phyloP scores from a whole-genome alignment of 2,888 invertebrate genomes.

The Didymodactylos carnosus region DNA sequence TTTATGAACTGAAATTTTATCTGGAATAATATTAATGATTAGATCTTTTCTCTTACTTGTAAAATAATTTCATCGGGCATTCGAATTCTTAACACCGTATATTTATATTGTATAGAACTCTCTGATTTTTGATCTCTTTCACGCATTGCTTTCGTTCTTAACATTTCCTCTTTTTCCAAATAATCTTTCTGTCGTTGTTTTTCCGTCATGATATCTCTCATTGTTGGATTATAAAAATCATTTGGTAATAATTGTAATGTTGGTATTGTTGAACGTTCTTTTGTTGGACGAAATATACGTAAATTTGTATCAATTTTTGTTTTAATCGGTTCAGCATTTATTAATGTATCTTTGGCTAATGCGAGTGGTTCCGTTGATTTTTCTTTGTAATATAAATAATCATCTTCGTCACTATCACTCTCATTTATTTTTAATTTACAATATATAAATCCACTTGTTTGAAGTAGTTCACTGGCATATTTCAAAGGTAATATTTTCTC shows the following conservation, averaged over 20 bases:
- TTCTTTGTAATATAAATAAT: slow-evolving; percentile 33
- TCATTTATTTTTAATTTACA: too few species aligned
- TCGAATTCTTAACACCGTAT: slow-evolving; percentile 59
- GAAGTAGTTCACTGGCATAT: slow-evolving; percentile 58
- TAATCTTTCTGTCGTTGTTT: slow-evolving; percentile 42
- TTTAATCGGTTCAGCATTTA: slow-evolving; percentile 56
- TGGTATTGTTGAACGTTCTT: slow-evolving; percentile 17
- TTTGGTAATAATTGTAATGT: slow-evolving; percentile 47
- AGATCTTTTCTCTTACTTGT: too few species aligned
- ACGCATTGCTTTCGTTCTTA: slow-evolving; percentile 80
- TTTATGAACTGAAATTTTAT: too few species aligned
- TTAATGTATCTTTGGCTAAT: slow-evolving; percentile 54
- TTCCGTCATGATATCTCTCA: slow-evolving; percentile 64
- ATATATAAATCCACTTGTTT: slow-evolving; percentile 58
- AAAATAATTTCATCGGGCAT: slow-evolving; percentile 48
- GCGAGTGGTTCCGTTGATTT: slow-evolving; percentile 33
- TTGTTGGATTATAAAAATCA: slow-evolving; percentile 59
- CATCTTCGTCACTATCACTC: slow-evolving; percentile 20
- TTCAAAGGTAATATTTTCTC: slow-evolving; percentile 56
- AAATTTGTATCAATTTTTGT: slow-evolving; percentile 61
- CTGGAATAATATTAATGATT: too few species aligned
- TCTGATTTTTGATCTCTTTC: slow-evolving; percentile 65
- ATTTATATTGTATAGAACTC: slow-evolving; percentile 49
- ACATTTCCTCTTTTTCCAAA: slow-evolving; percentile 56
- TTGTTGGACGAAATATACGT: slow-evolving; percentile 32